Base-by-base conservation (phyloP, 1,140 invertebrate species). In the Sesamia nonagrioides region DNA sequence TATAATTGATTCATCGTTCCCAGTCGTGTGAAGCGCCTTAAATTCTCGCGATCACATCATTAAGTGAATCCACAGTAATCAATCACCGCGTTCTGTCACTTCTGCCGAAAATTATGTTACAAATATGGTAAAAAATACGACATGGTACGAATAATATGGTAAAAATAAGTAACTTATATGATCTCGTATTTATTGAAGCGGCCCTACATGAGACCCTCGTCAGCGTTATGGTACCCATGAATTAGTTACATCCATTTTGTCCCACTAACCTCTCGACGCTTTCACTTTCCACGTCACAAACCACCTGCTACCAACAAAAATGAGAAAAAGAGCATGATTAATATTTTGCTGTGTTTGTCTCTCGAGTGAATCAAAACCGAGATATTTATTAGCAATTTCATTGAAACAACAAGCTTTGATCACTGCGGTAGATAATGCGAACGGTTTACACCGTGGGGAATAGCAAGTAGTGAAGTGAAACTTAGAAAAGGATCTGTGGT, bases 191-290 rank as follows among this genome's bases (percentile, higher is more conserved):
- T 68, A 68, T 48, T 68, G 42, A 45, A 68, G 27, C 42, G 18
- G 42, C 21, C 63, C 6, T 27, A 48, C 63, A 50, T 33, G 42
- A 15, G 33, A 71, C 68, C 68, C 68, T 71, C 40, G 48, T 71
- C 48, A 71, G 18, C 68, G 48, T 54, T 68, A 68, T 48, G 63
- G 40, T 68, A 27, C 18, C 40, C 63, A 48, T 54, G 68, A 71
- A 48, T 68, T 68, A 48, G 63, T 68, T 27, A 68, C 66, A n/a
- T 45, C 68, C 68, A 71, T 71, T 71, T 71, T 71, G 27, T 71
- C 27, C 45, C 18, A 15, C 33, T 71, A 71, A 71, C 27, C 61
- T 4, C 27, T 52, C 18, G 50, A 71, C 48, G 33, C 48, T 69
- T 69, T 52, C 21, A 68, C 63, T 68, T 71, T 2, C 48, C 68